Conservation (phyloP, 2,797 vertebrate species). For the Macropus fuliginosus region DNA sequence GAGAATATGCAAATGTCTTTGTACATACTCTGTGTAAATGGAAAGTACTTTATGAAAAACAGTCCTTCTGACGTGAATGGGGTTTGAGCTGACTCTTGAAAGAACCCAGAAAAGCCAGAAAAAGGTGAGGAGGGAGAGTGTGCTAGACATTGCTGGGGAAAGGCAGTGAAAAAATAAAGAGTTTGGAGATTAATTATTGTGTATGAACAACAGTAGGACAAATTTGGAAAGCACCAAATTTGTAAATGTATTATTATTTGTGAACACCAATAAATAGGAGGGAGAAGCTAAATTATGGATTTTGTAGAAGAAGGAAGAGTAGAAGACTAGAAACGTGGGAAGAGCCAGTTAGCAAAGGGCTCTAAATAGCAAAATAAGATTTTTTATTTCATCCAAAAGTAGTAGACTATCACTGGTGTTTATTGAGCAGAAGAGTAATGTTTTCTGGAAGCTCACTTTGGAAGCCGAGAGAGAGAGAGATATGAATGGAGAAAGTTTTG, state of each 20-base stretch:
- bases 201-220: not conserved
- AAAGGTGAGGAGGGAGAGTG: not conserved
- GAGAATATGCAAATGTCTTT: not conserved
- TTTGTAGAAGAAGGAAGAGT: not conserved
- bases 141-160: not conserved
- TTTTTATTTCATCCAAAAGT: not conserved
- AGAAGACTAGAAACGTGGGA: not conserved
- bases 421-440: not conserved
- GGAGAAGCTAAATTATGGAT: not conserved
- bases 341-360: not conserved
- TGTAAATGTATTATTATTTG: not conserved
- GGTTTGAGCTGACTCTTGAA: not conserved
- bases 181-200: not conserved
- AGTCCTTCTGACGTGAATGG: not conserved
- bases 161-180: not conserved
- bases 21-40: not conserved
- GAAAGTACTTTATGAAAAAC: not conserved
- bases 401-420: not conserved
- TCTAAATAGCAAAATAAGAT: rapidly evolving
- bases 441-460: not conserved
- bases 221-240: not conserved
- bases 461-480: too few relatives aligned
- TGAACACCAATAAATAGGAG: not conserved
- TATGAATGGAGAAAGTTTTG: too few relatives aligned
- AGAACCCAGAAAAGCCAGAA: not conserved